These are phyloP conservation scores for Herminia tarsipennalis DNA, from an alignment of 2,888 invertebrate species.

Conservation along the genomic window DNA sequence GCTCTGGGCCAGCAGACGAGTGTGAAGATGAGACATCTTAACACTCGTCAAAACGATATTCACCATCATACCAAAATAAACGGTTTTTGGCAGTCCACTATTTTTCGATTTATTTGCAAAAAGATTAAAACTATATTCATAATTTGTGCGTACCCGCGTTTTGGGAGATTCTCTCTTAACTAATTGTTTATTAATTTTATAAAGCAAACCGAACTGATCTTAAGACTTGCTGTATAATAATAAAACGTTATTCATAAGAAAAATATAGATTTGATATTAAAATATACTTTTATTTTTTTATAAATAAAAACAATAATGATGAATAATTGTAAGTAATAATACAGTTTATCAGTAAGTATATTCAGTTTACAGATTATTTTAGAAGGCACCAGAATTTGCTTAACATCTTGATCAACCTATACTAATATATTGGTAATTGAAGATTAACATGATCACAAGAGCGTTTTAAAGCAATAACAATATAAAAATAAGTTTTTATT, in stretches of 20 bases:
- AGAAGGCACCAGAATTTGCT: conserved; percentile 62
- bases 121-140: no score
- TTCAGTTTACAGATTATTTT: conserved; percentile 57
- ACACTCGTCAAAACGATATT: no score
- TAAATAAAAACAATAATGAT: conserved; percentile 38
- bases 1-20: no score
- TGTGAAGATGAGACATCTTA: no score
- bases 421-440: conserved; percentile 22
- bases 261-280: conserved; percentile 58
- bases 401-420: conserved; percentile 41
- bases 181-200: conserved; percentile 16
- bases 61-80: no score
- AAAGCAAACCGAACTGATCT: conserved; percentile 21
- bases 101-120: no score
- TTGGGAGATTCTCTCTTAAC: neutral
- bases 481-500: conserved; percentile 38
- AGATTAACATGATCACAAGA: conserved; percentile 40
- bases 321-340: conserved; percentile 34
- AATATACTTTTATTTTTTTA: conserved; percentile 54
- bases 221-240: conserved; percentile 22
- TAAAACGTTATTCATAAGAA: conserved; percentile 44
- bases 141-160: no score
- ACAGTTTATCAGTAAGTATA: conserved; percentile 49
- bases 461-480: conserved; percentile 35
- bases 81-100: no score